Evolutionary conservation across 2,113 vertebrate genomes (phyloP).

Genomic region (Micronycteris hirsuta): DNA sequence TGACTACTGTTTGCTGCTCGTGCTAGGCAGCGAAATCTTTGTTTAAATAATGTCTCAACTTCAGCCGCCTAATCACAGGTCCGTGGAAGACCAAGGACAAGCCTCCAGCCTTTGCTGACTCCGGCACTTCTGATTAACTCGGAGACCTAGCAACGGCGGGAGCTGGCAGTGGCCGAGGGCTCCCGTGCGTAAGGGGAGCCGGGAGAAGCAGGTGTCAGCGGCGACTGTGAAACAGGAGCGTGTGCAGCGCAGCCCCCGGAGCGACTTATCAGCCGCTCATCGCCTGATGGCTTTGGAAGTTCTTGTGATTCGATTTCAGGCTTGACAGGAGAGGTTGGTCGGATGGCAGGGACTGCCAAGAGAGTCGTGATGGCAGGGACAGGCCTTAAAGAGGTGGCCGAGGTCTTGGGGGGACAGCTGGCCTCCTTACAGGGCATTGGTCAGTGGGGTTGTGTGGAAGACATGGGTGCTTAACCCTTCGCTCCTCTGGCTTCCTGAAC

Average conservation of each 20-base stretch:
- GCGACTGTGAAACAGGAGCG: neutral
- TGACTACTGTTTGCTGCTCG: neutral
- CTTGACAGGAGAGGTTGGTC: neutral
- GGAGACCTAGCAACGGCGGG: neutral
- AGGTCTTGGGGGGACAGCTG: no score
- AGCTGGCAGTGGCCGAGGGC: neutral
- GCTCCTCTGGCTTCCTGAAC: neutral
- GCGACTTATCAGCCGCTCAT: neutral
- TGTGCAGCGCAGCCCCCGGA: neutral
- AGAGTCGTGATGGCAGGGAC: accelerated
- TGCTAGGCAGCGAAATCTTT: neutral
- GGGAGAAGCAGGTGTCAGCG: neutral
- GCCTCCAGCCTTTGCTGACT: neutral
- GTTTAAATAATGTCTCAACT: neutral
- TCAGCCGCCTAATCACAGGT: neutral
- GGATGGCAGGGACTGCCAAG: neutral
- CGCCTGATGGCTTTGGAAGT: constrained; percentile 7
- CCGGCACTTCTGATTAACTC: neutral
- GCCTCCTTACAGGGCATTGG: neutral
- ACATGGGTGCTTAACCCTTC: accelerated
- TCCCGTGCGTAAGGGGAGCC: neutral
- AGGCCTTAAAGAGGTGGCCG: neutral
- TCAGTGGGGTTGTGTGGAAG: accelerated
- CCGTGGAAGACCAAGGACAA: neutral
- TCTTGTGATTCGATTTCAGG: constrained; percentile 46